Evolutionary conservation across 2,797 vertebrate species (phyloP).

Genomic region (Babyrousa celebensis): DNA sequence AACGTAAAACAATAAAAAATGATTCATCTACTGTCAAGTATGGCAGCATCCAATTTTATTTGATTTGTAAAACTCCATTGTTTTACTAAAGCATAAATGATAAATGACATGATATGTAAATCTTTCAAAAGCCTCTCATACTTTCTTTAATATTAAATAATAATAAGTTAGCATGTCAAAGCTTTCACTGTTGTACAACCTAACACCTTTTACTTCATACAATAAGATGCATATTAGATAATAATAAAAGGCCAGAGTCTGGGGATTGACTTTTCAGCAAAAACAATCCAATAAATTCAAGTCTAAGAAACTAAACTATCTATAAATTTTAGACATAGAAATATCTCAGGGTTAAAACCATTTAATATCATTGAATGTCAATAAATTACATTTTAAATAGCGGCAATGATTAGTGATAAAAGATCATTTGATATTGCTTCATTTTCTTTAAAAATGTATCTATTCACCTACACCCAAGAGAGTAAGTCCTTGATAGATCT

Average conservation of each 20-base stretch:
- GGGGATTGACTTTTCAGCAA: background rate
- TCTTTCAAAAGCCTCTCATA: slow-evolving; percentile 4
- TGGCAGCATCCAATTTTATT: background rate
- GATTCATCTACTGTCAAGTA: background rate
- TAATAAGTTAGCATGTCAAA: slow-evolving; percentile 9
- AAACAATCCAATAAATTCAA: background rate
- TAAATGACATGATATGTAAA: background rate
- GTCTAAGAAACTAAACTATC: background rate
- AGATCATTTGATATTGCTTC: background rate
- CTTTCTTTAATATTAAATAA: slow-evolving; percentile 25
- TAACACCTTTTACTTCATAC: background rate
- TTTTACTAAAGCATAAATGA: background rate
- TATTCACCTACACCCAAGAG: background rate
- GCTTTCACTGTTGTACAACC: background rate
- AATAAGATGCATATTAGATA: background rate
- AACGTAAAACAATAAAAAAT: background rate
- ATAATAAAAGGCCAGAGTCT: background rate
- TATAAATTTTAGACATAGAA: background rate
- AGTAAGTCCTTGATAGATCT: slow-evolving; percentile 5
- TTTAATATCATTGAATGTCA: background rate
- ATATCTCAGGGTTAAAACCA: background rate
- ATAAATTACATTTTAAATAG: background rate
- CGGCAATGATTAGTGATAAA: background rate
- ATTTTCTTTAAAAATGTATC: slow-evolving; percentile 29
- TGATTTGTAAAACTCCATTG: background rate